These are phyloP conservation scores for Achlya flavicornis DNA, from an alignment of 2,888 invertebrate genomes.

Conservation along the genomic window DNA sequence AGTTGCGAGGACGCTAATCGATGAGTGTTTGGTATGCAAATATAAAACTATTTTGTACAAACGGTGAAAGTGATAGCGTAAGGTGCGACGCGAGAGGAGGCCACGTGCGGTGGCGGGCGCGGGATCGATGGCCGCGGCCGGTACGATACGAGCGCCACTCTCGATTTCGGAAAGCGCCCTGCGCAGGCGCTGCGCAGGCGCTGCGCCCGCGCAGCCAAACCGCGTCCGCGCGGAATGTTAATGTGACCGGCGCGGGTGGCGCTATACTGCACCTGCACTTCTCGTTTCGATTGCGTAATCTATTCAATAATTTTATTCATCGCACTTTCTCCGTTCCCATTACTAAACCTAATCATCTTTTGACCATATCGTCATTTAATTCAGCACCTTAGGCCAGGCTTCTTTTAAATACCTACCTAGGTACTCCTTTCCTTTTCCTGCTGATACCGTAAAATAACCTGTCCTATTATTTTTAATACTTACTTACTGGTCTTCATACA, in stretches of 20 bases:
- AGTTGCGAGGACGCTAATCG: constrained; percentile 25
- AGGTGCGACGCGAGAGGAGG: constrained; percentile 20
- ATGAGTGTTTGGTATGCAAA: constrained; percentile 53
- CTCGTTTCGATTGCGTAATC: constrained; percentile 23
- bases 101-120: constrained; percentile 27
- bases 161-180: constrained; percentile 59
- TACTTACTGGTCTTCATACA: background rate
- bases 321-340: constrained; percentile 22
- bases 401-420: background rate
- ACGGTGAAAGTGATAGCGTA: constrained; percentile 60
- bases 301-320: constrained; percentile 22
- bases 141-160: constrained; percentile 51
- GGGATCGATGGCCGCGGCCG: constrained; percentile 34
- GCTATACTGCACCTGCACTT: constrained; percentile 16
- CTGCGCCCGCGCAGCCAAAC: constrained; percentile 14
- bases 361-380: background rate
- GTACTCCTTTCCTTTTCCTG: no score
- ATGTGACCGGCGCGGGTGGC: constrained; percentile 13
- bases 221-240: constrained; percentile 40
- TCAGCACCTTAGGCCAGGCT: background rate
- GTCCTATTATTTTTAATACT: no score
- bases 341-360: background rate
- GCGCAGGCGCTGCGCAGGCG: no score
- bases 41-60: constrained; percentile 48
- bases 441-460: no score